phyloP scores from a whole-genome alignment of 2,113 vertebrate species.

The Rhinolophus ferrumequinum region DNA sequence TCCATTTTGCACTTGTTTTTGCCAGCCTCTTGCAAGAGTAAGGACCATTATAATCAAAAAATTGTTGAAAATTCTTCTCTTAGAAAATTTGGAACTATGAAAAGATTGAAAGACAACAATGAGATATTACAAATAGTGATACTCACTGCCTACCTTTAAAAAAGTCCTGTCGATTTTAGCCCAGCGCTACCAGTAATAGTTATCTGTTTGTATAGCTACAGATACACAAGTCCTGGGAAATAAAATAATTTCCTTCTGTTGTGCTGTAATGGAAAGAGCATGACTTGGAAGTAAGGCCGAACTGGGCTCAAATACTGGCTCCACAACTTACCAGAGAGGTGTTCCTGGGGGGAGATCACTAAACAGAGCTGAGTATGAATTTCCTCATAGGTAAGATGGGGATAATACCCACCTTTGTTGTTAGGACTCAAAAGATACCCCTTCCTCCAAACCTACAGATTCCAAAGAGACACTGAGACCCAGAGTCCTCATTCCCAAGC shows the following conservation, averaged over 20 bases:
- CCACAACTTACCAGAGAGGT: background rate
- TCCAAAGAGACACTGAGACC: background rate
- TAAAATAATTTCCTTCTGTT: background rate
- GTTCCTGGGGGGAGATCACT: background rate
- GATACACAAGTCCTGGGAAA: background rate
- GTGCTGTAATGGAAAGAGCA: background rate
- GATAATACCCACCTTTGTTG: background rate
- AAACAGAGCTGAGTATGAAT: background rate
- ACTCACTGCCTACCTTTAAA: background rate
- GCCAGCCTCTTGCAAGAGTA: constrained; percentile 5
- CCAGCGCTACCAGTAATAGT: background rate
- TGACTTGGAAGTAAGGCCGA: background rate
- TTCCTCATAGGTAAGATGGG: background rate
- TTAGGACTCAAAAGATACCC: background rate
- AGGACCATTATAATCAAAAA: constrained; percentile 20
- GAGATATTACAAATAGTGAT: background rate
- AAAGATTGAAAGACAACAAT: constrained; percentile 30
- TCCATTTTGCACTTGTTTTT: constrained; percentile 51
- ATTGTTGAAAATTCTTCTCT: constrained; percentile 27
- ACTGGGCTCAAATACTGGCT: background rate
- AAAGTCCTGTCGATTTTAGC: background rate
- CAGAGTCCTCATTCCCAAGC: background rate
- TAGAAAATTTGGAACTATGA: constrained; percentile 10
- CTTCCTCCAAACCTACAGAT: background rate
- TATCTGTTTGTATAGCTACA: background rate